Evolutionary conservation across 1,140 invertebrate species (phyloP).

Genomic region (Uloborus diversus): DNA sequence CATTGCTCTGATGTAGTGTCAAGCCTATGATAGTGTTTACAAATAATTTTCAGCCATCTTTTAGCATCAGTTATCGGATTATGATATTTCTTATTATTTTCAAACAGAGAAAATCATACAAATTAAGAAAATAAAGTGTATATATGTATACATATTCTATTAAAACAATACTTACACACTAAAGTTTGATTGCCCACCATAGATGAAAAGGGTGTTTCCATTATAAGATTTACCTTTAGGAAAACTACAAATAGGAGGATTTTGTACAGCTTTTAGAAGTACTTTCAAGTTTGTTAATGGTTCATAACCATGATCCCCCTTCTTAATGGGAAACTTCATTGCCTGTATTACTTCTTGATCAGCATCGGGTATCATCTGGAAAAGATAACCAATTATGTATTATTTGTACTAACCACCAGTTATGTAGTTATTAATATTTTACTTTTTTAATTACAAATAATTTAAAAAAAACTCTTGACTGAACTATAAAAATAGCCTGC

Average conservation of each 20-base stretch:
- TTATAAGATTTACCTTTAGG: neutral
- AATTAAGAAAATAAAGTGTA: neutral
- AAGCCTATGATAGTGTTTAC: too few relatives aligned
- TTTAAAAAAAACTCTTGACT: too few relatives aligned
- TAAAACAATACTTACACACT: conserved; percentile 29
- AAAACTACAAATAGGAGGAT: conserved; percentile 25
- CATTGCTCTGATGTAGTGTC: too few relatives aligned
- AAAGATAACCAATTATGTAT: too few relatives aligned
- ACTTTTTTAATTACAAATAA: too few relatives aligned
- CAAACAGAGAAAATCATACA: neutral
- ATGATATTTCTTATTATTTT: too few relatives aligned
- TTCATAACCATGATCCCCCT: conserved; percentile 19
- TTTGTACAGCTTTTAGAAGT: conserved; percentile 5
- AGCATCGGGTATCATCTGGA: conserved; percentile 43
- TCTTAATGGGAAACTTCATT: conserved; percentile 25
- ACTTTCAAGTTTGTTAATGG: conserved; percentile 9
- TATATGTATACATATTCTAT: conserved; percentile 1
- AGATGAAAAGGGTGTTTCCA: conserved; percentile 13
- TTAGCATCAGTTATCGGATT: too few relatives aligned
- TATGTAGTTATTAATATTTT: too few relatives aligned
- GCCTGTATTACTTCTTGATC: conserved; percentile 27
- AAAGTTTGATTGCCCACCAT: conserved; percentile 30
- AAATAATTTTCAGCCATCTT: too few relatives aligned
- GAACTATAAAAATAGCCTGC: too few relatives aligned
- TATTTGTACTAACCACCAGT: too few relatives aligned